A percentile compares a stretch with the other conserved stretches of the same genome.
Evolutionary conservation across 2,797 vertebrate species (phyloP).

Genomic region (Cygnus olor): DNA sequence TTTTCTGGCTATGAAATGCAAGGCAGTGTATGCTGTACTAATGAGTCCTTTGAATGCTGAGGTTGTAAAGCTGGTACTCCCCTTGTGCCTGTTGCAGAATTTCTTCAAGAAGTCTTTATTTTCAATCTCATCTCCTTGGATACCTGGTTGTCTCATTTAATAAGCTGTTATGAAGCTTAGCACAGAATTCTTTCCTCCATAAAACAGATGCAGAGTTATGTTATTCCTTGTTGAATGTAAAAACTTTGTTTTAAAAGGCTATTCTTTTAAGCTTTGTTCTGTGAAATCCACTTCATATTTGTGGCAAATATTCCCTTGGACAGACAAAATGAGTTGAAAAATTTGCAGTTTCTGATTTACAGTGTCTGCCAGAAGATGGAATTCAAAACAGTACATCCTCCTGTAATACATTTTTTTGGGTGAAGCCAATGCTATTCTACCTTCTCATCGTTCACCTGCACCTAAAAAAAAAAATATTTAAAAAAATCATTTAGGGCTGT

Average conservation of each 20-base stretch:
- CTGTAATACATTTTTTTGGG: neutral
- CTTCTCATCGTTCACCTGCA: neutral
- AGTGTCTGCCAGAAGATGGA: neutral
- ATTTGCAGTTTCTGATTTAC: neutral
- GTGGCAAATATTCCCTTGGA: neutral
- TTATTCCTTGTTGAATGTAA: neutral
- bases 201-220: neutral
- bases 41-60: constrained; percentile 24
- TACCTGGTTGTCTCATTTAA: constrained; percentile 39
- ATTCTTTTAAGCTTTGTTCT: neutral
- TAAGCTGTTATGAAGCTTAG: neutral
- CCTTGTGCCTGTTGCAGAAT: neutral
- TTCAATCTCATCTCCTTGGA: constrained; percentile 24
- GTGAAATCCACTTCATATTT: neutral
- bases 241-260: neutral
- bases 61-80: neutral
- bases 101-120: constrained; percentile 18
- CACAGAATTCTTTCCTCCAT: neutral
- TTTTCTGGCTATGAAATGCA: constrained; percentile 18
- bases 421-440: neutral
- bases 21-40: neutral
- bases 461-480: neutral
- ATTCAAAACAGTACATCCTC: neutral
- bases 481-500: neutral
- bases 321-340: neutral